Conservation (phyloP, 2,888 invertebrate species). For the Melinopterus prodromus region DNA sequence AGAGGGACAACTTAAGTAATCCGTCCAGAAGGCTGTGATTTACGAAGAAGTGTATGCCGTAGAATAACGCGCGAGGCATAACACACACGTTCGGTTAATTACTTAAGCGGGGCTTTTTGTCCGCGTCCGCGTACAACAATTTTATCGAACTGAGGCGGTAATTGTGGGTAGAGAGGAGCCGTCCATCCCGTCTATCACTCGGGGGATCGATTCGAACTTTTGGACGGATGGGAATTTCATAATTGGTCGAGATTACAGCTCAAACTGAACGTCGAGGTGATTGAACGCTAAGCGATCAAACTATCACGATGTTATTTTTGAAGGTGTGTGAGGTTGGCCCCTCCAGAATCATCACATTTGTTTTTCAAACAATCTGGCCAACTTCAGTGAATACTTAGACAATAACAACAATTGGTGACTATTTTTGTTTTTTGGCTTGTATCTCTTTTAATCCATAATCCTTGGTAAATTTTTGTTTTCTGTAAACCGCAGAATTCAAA, state of each 20-base stretch:
- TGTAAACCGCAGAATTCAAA: no score
- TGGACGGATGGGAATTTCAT: constrained; percentile 27
- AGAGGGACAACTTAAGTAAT: constrained; percentile 39
- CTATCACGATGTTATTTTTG: neutral
- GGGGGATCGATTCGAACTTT: neutral
- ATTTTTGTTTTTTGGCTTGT: no score
- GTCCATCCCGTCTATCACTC: neutral
- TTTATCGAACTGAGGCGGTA: constrained; percentile 4
- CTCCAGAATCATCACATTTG: no score
- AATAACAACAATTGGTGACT: no score
- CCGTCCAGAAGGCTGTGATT: constrained; percentile 33
- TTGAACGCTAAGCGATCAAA: constrained; percentile 5
- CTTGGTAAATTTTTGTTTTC: no score
- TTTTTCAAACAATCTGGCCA: no score
- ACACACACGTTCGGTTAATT: constrained; percentile 34
- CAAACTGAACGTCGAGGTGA: neutral
- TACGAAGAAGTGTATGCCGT: constrained; percentile 30
- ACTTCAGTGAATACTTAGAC: no score
- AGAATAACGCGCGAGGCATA: constrained; percentile 5
- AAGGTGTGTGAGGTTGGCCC: no score
- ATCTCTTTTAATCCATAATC: no score
- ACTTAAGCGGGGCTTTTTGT: constrained; percentile 26
- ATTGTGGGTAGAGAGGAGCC: neutral
- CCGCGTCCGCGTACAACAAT: neutral
- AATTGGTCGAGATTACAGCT: constrained; percentile 26